Conservation (phyloP, 2,113 vertebrate genomes). For the Vombatus ursinus region DNA sequence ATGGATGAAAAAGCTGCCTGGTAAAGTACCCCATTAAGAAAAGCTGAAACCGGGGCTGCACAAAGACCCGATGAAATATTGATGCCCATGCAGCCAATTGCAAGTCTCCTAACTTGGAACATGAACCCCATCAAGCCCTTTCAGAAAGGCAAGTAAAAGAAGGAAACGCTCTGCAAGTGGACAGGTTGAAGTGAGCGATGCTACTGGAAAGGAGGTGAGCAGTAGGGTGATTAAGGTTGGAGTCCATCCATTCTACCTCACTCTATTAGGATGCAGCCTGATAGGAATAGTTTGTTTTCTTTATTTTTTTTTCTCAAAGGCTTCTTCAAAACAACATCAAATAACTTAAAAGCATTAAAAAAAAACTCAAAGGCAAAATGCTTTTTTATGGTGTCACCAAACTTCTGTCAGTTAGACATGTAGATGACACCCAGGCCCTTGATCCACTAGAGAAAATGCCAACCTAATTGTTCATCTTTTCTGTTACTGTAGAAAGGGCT, state of each 20-base stretch:
- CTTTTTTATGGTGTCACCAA: neutral
- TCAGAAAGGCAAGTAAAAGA: constrained; percentile 60
- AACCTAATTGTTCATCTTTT: constrained; percentile 40
- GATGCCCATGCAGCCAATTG: constrained; percentile 81
- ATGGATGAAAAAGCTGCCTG: constrained; percentile 89
- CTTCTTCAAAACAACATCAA: neutral
- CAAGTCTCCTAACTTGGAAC: constrained; percentile 72
- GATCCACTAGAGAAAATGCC: constrained; percentile 29
- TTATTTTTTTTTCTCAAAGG: constrained; percentile 43
- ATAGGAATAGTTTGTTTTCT: constrained; percentile 47
- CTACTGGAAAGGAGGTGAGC: neutral
- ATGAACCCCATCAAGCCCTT: constrained; percentile 58
- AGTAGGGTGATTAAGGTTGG: constrained; percentile 10
- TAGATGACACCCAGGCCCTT: constrained; percentile 11
- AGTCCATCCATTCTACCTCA: neutral
- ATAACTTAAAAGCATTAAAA: neutral
- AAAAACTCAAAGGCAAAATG: neutral
- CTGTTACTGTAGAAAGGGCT: neutral
- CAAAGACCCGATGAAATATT: constrained; percentile 84
- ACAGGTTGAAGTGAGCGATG: constrained; percentile 10
- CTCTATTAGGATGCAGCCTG: constrained; percentile 27
- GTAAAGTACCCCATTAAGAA: constrained; percentile 94
- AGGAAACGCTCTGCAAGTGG: constrained; percentile 46
- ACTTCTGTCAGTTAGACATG: constrained; percentile 37
- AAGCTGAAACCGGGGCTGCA: constrained; percentile 83